A percentile compares a stretch with the other conserved stretches of the same genome.
These are phyloP conservation scores for Phorcus lineatus DNA, from an alignment of 2,888 invertebrate species.

Conservation along the genomic window DNA sequence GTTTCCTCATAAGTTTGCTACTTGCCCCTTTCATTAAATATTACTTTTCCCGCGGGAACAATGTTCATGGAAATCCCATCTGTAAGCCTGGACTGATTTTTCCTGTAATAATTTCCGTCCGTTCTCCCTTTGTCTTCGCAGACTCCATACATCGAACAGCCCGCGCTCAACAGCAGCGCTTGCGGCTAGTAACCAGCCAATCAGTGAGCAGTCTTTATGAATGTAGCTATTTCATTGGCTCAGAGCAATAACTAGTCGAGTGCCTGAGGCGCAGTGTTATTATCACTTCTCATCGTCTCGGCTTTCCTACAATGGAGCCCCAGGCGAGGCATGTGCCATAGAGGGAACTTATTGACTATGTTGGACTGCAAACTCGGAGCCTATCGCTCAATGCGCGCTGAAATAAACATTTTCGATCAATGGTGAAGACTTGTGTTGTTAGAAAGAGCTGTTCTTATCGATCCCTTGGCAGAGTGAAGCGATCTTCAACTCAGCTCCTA, in stretches of 20 bases:
- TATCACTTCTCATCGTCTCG: not conserved
- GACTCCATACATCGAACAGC: slow-evolving; percentile 4
- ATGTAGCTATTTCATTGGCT: not conserved
- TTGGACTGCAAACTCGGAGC: not conserved
- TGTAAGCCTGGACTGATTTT: not conserved
- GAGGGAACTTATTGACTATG: not conserved
- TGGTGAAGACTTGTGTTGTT: not conserved
- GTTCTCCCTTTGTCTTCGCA: not conserved
- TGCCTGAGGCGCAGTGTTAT: slow-evolving; percentile 3
- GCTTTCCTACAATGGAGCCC: not conserved
- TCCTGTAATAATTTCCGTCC: not conserved
- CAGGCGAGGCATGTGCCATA: not conserved
- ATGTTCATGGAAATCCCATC: not conserved
- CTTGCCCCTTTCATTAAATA: not conserved
- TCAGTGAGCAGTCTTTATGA: not conserved
- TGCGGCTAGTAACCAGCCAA: slow-evolving; percentile 5
- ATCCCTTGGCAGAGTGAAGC: not conserved
- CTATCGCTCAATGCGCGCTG: not conserved
- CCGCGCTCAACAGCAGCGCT: slow-evolving; percentile 1
- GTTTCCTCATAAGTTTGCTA: not conserved
- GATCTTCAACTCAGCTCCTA: not conserved
- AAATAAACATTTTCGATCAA: slow-evolving; percentile 11
- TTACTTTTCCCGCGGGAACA: not conserved
- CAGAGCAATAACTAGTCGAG: not conserved
- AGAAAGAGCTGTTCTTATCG: not conserved